These are phyloP conservation scores for Chloropsis hardwickii DNA, from an alignment of 2,113 vertebrate genomes.

Conservation along the genomic window DNA sequence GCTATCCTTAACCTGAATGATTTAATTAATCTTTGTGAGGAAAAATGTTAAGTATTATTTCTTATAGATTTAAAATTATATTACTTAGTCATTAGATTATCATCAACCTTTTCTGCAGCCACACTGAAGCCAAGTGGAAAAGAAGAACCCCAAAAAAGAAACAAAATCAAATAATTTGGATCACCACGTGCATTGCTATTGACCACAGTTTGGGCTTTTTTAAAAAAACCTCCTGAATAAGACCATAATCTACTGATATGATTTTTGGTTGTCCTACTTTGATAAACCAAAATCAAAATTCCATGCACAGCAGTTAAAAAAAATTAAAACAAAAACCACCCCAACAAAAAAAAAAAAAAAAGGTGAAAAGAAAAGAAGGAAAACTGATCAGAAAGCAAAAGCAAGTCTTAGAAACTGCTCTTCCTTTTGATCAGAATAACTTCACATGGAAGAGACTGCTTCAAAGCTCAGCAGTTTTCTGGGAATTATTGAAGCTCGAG, in stretches of 20 bases:
- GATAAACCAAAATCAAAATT: not conserved
- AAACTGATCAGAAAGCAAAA: not conserved
- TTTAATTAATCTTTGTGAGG: not conserved
- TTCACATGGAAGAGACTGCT: not conserved
- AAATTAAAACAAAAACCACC: not conserved
- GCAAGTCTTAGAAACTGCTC: not conserved
- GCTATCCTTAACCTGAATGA: not conserved
- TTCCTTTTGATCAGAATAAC: not conserved
- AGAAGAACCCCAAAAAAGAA: accelerated
- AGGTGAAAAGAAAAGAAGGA: not conserved
- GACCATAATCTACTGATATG: not conserved
- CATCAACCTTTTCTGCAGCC: not conserved
- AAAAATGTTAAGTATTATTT: not conserved
- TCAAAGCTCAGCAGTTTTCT: not conserved
- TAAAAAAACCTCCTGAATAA: not conserved
- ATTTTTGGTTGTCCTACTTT: not conserved
- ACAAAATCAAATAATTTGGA: not conserved
- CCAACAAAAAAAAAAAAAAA: not conserved
- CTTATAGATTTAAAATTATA: not conserved
- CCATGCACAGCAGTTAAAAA: not conserved
- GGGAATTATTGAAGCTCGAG: not conserved
- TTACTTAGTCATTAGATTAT: not conserved
- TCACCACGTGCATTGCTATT: not conserved
- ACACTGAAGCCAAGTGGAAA: not conserved
- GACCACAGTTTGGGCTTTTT: accelerated